phyloP scores from a whole-genome alignment of 2,888 invertebrate species.

The Mimachlamys varia region DNA sequence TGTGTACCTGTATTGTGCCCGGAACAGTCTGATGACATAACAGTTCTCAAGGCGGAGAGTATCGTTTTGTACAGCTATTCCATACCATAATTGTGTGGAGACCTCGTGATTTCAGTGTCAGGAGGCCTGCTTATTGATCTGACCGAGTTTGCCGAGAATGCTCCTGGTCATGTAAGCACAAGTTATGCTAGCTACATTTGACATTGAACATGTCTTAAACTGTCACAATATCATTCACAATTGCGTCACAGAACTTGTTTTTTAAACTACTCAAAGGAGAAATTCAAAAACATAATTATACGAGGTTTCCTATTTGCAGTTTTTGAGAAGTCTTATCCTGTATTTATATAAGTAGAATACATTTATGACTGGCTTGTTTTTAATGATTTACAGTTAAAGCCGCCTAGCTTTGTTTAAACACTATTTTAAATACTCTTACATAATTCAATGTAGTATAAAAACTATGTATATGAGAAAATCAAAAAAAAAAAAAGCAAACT shows the following conservation, averaged over 20 bases:
- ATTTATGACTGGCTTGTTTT: neutral
- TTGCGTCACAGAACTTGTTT: neutral
- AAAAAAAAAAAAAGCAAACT: too few relatives aligned
- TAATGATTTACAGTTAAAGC: neutral
- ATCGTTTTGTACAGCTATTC: neutral
- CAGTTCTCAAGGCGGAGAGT: neutral
- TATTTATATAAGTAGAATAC: too few relatives aligned
- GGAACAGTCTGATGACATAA: constrained; percentile 1
- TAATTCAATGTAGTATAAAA: too few relatives aligned
- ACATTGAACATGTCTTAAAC: constrained; percentile 21
- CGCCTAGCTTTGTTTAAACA: neutral
- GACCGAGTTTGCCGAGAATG: neutral
- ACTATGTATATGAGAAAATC: too few relatives aligned
- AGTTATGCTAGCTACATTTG: neutral
- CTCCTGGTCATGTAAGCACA: constrained; percentile 9
- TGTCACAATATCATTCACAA: neutral
- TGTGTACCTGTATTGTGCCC: neutral
- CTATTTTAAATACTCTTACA: neutral
- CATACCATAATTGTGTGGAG: constrained; percentile 4
- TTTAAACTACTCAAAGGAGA: neutral
- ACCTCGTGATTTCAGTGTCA: neutral
- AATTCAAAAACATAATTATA: neutral
- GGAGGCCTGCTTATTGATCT: neutral
- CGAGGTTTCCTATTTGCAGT: neutral
- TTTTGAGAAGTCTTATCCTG: too few relatives aligned